Conservation (phyloP, 2,888 invertebrate genomes). For the Dichetophora obliterata region DNA sequence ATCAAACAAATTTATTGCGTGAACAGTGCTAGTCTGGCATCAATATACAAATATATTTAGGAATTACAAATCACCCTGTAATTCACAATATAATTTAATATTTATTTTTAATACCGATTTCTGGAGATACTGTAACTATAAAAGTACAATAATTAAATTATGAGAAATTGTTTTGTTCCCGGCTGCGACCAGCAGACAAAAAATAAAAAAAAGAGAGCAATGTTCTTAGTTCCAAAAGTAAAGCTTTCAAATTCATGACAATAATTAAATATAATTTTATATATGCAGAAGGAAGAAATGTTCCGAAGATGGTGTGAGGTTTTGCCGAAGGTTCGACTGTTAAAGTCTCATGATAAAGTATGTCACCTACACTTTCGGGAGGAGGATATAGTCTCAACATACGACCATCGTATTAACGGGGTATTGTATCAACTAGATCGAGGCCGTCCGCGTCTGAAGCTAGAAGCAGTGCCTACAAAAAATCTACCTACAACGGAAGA, state of each 20-base stretch:
- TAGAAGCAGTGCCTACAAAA: slow-evolving; percentile 54
- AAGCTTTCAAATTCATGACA: background rate
- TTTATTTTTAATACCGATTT: too few relatives aligned
- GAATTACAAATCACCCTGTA: too few relatives aligned
- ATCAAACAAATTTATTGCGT: too few relatives aligned
- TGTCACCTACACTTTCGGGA: slow-evolving; percentile 57
- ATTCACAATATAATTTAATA: too few relatives aligned
- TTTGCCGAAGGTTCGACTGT: slow-evolving; percentile 52
- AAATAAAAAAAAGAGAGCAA: slow-evolving; percentile 49
- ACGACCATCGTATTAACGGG: slow-evolving; percentile 58
- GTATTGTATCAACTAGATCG: slow-evolving; percentile 56
- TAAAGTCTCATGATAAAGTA: slow-evolving; percentile 55
- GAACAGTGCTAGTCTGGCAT: too few relatives aligned
- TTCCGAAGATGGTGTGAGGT: slow-evolving; percentile 54
- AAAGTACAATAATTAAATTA: too few relatives aligned
- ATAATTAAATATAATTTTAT: background rate
- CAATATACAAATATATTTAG: too few relatives aligned
- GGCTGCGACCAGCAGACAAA: slow-evolving; percentile 55
- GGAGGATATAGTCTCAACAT: slow-evolving; percentile 55
- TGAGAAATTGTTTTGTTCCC: slow-evolving; percentile 59
- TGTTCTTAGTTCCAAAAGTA: slow-evolving; percentile 59
- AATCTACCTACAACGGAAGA: slow-evolving; percentile 49
- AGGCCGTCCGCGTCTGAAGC: slow-evolving; percentile 54
- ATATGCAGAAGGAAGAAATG: slow-evolving; percentile 48
- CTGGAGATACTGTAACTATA: too few relatives aligned